Conservation (phyloP, 1,140 invertebrate genomes). For the Cryptotermes secundus region DNA sequence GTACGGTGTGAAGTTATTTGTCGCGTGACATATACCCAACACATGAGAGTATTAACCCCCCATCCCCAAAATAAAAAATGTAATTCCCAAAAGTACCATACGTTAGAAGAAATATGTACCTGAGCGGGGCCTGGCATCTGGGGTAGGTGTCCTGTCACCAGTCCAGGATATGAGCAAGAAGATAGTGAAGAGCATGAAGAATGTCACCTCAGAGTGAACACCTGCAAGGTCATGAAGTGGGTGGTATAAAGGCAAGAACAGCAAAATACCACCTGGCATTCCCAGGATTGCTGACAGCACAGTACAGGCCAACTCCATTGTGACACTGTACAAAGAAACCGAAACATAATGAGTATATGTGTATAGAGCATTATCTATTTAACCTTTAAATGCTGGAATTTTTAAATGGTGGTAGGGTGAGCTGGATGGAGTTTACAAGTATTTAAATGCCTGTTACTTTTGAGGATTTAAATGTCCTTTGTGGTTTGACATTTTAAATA, state of each 20-base stretch:
- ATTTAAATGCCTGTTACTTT: no score
- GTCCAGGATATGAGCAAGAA: conserved; percentile 59
- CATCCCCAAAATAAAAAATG: no score
- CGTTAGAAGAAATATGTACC: neutral
- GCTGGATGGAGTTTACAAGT: no score
- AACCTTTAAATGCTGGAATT: no score
- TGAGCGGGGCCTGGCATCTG: neutral
- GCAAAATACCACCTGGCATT: conserved; percentile 67
- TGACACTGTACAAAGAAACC: conserved; percentile 50
- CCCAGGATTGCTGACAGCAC: conserved; percentile 61
- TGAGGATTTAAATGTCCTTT: no score
- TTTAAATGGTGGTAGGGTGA: no score
- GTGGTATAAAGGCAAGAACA: conserved; percentile 73
- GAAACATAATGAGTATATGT: conserved; percentile 12
- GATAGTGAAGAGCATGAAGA: conserved; percentile 61
- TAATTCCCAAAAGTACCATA: no score
- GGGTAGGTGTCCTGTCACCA: conserved; percentile 49
- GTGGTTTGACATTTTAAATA: no score
- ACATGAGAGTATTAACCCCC: no score
- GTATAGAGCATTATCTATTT: no score
- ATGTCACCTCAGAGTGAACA: conserved; percentile 71
- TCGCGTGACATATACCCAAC: no score
- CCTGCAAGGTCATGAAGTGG: conserved; percentile 66
- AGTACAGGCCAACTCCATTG: conserved; percentile 58
- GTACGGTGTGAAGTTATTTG: no score